Percentiles rank a stretch among this genome's conserved stretches.
These are phyloP conservation scores for Ramphastos sulfuratus DNA, from an alignment of 2,113 vertebrate genomes.

Conservation along the genomic window DNA sequence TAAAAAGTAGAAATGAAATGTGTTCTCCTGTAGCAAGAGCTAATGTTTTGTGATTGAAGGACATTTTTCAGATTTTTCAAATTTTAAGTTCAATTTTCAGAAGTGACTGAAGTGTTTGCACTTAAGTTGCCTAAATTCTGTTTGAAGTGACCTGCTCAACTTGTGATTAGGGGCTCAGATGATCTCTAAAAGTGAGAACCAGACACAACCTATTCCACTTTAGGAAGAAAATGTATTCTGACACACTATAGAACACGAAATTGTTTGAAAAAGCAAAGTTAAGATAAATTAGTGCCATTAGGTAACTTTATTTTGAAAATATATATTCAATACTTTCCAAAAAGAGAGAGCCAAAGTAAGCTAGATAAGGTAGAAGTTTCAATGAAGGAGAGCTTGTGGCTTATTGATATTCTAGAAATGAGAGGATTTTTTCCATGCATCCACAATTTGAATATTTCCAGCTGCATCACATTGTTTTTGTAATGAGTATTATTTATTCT, in stretches of 20 bases:
- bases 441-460: neutral
- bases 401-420: neutral
- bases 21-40: neutral
- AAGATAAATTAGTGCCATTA: neutral
- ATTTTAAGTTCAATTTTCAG: neutral
- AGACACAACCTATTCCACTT: neutral
- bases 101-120: neutral
- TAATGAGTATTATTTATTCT: neutral
- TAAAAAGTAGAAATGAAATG: neutral
- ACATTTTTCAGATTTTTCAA: neutral
- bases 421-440: neutral
- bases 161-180: neutral
- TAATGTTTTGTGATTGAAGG: neutral
- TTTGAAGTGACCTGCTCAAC: neutral
- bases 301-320: neutral
- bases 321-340: neutral
- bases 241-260: neutral
- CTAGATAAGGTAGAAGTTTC: neutral
- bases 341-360: neutral
- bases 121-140: neutral
- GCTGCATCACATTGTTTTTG: neutral
- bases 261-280: neutral
- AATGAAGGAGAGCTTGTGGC: neutral
- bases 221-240: neutral
- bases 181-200: neutral